Evolutionary conservation across 2,113 vertebrate species (phyloP).

Genomic region (Caranx ignobilis): DNA sequence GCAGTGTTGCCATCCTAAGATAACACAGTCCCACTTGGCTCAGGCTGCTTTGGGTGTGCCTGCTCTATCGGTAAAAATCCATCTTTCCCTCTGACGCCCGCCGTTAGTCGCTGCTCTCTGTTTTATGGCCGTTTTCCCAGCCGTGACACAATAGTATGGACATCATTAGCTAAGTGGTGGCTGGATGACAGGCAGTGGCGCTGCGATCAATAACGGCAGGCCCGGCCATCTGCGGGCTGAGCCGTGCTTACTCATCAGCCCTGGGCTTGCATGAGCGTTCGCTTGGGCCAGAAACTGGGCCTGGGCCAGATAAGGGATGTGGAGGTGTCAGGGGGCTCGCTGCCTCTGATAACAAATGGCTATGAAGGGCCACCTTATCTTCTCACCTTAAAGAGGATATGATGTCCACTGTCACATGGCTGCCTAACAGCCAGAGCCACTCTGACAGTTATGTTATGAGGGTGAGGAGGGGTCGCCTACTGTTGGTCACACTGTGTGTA

Average conservation of each 20-base stretch:
- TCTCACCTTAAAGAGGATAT: constrained; percentile 77
- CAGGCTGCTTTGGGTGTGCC: constrained; percentile 52
- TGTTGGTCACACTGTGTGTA: constrained; percentile 20
- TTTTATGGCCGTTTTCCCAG: constrained; percentile 70
- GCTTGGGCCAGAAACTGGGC: constrained; percentile 50
- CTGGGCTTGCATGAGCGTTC: constrained; percentile 31
- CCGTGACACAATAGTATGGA: constrained; percentile 65
- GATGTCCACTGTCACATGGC: constrained; percentile 69
- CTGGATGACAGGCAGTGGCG: constrained; percentile 71
- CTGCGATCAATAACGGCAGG: constrained; percentile 72
- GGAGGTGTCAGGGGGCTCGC: constrained; percentile 60
- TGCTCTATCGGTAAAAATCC: constrained; percentile 59
- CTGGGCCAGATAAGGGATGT: constrained; percentile 69
- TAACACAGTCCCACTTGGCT: constrained; percentile 45
- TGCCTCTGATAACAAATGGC: constrained; percentile 69
- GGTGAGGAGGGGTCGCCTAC: constrained; percentile 46
- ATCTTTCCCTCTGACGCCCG: constrained; percentile 50
- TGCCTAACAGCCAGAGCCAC: constrained; percentile 44
- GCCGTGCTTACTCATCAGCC: constrained; percentile 77
- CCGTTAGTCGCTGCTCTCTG: constrained; percentile 16
- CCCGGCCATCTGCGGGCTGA: constrained; percentile 50
- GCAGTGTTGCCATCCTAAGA: constrained; percentile 25
- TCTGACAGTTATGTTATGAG: constrained; percentile 52
- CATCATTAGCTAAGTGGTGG: constrained; percentile 85
- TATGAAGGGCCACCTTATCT: constrained; percentile 75